Base-by-base conservation (phyloP, 2,797 vertebrate genomes). In the Remorina albescens region DNA sequence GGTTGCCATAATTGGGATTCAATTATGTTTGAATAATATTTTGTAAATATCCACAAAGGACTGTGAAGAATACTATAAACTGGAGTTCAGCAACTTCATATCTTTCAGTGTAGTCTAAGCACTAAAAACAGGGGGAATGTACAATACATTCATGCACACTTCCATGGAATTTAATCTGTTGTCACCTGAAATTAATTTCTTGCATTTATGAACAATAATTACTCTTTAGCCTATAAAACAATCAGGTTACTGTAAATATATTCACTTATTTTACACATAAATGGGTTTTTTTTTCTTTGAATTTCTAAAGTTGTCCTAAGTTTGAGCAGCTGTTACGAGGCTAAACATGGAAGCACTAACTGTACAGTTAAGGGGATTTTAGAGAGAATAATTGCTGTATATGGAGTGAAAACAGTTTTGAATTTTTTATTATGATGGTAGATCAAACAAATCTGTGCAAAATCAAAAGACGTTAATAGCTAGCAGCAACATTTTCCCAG, bases 221-320 rank as follows among this genome's bases (percentile, higher is more conserved):
- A 44, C 4, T 28, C 0, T 15, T n/a, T 18, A 59, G 4, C 18
- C 11, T 49, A 25, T 46, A 49, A 21, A 25, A 37, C 32, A 69
- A 4, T 62, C 21, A 39, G 8, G 34, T 10, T 9, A 6, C 39
- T 13, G 21, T 26, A 18, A 39, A 36, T 12, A 56, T 32, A 53
- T 32, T 26, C 0, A n/a, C 25, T 30, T 46, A 51, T 37, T 15
- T 30, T 26, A 41, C 15, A n/a, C n/a, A n/a, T n/a, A n/a, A n/a
- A n/a, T 50, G 41, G 11, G 11, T 49, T 64, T 49, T 32, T 46
- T 76, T 32, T 30, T 30, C 3, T 30, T 30, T 30, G 19, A 53
- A n/a, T 74, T 34, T 62, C 57, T 67, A 44, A 73, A 54, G 41
- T 72, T 57, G 54, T 47, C 54, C 76, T 81, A 34, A 62, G 62